Evolutionary conservation across 2,113 vertebrate species (phyloP).

Genomic region (Tursiops truncatus): DNA sequence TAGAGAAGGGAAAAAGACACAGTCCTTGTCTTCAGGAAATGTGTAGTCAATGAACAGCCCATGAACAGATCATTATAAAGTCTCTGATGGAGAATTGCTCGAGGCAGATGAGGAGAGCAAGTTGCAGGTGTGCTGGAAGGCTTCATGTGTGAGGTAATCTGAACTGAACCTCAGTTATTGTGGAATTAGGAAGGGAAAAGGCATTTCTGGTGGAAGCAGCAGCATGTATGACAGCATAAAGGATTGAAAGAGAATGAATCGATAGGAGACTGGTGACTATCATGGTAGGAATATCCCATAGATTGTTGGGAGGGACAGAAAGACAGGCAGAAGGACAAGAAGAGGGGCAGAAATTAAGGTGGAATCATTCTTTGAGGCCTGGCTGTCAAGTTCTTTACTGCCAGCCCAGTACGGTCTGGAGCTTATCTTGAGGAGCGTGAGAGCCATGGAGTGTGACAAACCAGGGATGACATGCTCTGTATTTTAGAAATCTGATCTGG

Average conservation of each 20-base stretch:
- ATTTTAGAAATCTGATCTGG: neutral
- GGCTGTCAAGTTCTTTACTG: no score
- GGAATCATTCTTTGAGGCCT: neutral
- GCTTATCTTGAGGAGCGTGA: neutral
- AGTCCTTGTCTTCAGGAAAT: neutral
- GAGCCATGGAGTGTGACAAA: neutral
- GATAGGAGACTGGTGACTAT: neutral
- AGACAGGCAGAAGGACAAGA: neutral
- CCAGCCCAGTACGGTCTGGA: neutral
- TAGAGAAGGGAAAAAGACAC: neutral
- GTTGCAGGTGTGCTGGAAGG: neutral
- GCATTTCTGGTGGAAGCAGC: neutral
- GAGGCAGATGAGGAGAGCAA: neutral
- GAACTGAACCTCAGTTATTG: neutral
- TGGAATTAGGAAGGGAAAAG: neutral
- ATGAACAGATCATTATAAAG: neutral
- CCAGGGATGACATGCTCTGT: neutral
- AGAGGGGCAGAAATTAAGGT: no score
- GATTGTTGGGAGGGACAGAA: neutral
- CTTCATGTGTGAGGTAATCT: neutral
- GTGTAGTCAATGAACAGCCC: neutral
- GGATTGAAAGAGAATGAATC: neutral
- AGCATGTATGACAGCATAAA: no score
- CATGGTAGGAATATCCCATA: fast-evolving
- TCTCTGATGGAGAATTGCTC: fast-evolving